Conservation (phyloP, 2,113 vertebrate genomes). For the Romanogobio albipinnatus region DNA sequence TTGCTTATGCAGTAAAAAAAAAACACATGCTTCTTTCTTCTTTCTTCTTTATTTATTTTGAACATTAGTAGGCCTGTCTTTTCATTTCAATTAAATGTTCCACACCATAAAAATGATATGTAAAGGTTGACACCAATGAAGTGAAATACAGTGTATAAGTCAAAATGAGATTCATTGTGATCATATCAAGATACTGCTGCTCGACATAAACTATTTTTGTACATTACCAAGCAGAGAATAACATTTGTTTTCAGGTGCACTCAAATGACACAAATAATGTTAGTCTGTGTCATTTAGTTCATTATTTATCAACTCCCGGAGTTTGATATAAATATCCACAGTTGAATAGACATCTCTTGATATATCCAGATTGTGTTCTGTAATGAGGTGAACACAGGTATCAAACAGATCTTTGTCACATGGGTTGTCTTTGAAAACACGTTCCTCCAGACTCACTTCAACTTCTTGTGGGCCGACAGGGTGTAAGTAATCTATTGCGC, state of each 20-base stretch:
- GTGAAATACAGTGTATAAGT: not conserved
- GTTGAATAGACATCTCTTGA: slow-evolving; percentile 17
- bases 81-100: not conserved
- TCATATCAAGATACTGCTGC: not conserved
- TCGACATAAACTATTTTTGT: too few species aligned
- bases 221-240: not conserved
- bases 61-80: not conserved
- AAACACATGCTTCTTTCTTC: not conserved
- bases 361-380: slow-evolving; percentile 19
- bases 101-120: not conserved
- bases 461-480: not conserved
- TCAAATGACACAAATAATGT: not conserved
- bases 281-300: not conserved
- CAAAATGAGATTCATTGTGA: not conserved
- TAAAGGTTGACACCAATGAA: not conserved
- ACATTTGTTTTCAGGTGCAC: not conserved
- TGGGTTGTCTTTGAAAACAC: slow-evolving; percentile 21
- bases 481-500: not conserved
- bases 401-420: slow-evolving; percentile 27
- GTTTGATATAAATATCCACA: not conserved
- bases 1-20: not conserved
- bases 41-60: not conserved
- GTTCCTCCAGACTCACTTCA: slow-evolving; percentile 13
- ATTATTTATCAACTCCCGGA: slow-evolving; percentile 11
- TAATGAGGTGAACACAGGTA: slow-evolving; percentile 1